Base-by-base conservation (phyloP, 2,888 invertebrate genomes). In the Ryuthela nishihirai region DNA sequence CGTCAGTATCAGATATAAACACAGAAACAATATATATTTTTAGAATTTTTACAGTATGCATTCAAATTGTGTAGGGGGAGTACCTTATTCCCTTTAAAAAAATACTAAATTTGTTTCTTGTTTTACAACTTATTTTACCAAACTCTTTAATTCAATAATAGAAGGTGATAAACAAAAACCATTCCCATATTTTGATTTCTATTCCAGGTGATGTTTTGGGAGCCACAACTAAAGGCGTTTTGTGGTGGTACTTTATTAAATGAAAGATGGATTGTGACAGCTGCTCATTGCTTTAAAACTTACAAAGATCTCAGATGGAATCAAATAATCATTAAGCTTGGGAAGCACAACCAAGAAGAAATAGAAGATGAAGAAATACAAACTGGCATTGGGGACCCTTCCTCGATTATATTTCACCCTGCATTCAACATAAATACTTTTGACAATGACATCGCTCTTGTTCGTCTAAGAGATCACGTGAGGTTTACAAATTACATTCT, bases 191-290 rank as follows among this genome's bases (percentile, higher is more conserved):
- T 38, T 1, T n/a, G 1, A 38, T n/a, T 15, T 25, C 12, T 38
- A 52, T 46, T 25, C 23, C 39, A 68, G 65, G 68, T 66, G 1
- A 69, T 69, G 69, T 60, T 69, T 6, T 69, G 67, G 66, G 67
- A 69, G 34, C 56, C 54, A 10, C 61, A 43, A 21, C 46, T 64
- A 3, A 64, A 65, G 21, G 44, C 65, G 0, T 70, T 70, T 39
- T 70, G 70, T 44, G 70, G 69, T 2, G 70, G 68, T n/a, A 50
- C 65, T 7, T 40, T 70, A 10, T 36, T 70, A 5, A 68, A 68
- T 45, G 64, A 65, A 36, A 44, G 64, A 38, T 70, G 70, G 70
- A 52, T 70, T 9, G 54, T 67, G 1, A 69, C 70, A 6, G 70
- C 69, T 1, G 70, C 69, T 12, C 70, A 70, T 50, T 70, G 70